These are phyloP conservation scores for Alcedo atthis DNA, from an alignment of 2,797 vertebrate species.

Conservation along the genomic window DNA sequence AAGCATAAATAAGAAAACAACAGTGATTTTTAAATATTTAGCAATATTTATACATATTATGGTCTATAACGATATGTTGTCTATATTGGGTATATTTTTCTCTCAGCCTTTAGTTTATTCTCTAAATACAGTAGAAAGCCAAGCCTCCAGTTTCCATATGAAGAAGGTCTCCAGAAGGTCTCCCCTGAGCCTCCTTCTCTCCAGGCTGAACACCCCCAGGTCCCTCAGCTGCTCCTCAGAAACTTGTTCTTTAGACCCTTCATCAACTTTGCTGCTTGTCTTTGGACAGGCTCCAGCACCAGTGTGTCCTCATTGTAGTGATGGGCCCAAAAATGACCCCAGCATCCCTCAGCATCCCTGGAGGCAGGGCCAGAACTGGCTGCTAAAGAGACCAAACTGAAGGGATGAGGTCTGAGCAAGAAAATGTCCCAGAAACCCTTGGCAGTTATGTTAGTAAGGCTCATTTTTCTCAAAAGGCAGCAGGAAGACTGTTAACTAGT, in stretches of 20 bases:
- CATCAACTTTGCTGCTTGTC: not conserved
- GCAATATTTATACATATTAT: not conserved
- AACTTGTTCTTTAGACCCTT: no score
- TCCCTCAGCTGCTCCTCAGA: no score
- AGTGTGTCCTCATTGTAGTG: no score
- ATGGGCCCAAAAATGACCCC: not conserved
- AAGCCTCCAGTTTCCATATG: not conserved
- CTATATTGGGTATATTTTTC: no score
- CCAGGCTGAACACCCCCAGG: no score
- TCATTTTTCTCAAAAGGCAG: not conserved
- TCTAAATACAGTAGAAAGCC: not conserved
- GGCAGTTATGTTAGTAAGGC: not conserved
- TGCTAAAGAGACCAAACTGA: not conserved
- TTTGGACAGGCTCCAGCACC: not conserved
- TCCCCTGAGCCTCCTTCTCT: no score
- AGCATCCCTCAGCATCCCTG: not conserved
- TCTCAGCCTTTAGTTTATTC: not conserved
- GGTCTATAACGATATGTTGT: not conserved
- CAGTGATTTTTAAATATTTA: not conserved
- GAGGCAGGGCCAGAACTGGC: not conserved
- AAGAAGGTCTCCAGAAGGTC: no score
- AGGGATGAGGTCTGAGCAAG: not conserved
- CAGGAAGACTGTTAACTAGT: not conserved
- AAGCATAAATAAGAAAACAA: not conserved
- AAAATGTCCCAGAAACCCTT: not conserved